A percentile compares a stretch with the other conserved stretches of the same genome.
These are phyloP conservation scores for Stenichneumon culpator DNA, from an alignment of 2,888 invertebrate species.

Conservation along the genomic window DNA sequence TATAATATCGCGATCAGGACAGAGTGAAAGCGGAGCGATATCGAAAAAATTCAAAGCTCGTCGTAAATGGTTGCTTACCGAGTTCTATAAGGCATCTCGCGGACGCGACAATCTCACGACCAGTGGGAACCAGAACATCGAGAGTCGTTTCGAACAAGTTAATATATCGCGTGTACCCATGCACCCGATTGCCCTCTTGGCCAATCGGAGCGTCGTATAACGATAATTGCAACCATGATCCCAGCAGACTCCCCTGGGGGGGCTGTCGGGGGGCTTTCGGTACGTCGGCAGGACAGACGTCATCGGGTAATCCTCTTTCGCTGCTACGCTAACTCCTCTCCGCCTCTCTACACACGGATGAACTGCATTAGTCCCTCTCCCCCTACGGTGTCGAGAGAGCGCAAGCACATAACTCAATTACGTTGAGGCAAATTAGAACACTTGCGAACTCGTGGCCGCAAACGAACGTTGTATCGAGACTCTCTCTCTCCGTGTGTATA, in stretches of 20 bases:
- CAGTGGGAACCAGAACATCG: slow-evolving; percentile 1
- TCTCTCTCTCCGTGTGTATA: background rate
- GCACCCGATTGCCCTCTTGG: background rate
- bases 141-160: background rate
- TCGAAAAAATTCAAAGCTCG: slow-evolving; percentile 16
- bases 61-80: background rate
- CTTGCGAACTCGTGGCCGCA: slow-evolving; percentile 65
- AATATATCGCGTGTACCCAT: background rate
- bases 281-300: slow-evolving; percentile 38
- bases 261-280: background rate
- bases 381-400: slow-evolving; percentile 28
- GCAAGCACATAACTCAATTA: slow-evolving; percentile 67
- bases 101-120: slow-evolving; percentile 24
- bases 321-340: slow-evolving; percentile 18
- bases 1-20: slow-evolving; percentile 13
- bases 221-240: slow-evolving; percentile 29
- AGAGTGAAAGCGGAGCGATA: slow-evolving; percentile 29
- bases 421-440: slow-evolving; percentile 65
- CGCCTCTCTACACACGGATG: slow-evolving; percentile 11
- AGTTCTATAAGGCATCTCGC: slow-evolving; percentile 5
- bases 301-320: slow-evolving; percentile 64
- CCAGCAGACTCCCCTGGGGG: background rate
- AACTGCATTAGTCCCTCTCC: slow-evolving; percentile 34
- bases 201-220: slow-evolving; percentile 12
- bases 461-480: slow-evolving; percentile 39